Evolutionary conservation across 2,888 invertebrate genomes (phyloP), one percentile per base, ranked within the genome.

Genomic region (Trissonchulus sp.): DNA sequence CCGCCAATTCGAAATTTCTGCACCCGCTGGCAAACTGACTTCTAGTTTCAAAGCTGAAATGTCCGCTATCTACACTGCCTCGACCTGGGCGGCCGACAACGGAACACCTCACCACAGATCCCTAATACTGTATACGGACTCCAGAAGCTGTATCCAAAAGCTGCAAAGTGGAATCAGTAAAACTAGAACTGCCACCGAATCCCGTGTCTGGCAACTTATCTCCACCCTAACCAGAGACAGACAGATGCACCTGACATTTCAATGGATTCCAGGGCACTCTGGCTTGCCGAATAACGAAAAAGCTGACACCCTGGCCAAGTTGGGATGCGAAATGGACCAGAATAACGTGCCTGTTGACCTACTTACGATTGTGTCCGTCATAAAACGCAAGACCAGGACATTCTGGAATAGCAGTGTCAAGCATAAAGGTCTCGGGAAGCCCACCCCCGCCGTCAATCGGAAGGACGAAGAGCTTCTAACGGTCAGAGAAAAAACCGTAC

Each of bases 71-170:
- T n/a, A n/a, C n/a, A n/a, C n/a, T n/a, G n/a, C n/a, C n/a, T n/a
- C n/a, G n/a, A n/a, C n/a, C n/a, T n/a, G n/a, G n/a, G n/a, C n/a
- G n/a, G n/a, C n/a, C n/a, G n/a, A n/a, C n/a, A n/a, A n/a, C n/a
- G n/a, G n/a, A n/a, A n/a, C n/a, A n/a, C n/a, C n/a, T n/a, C n/a
- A n/a, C n/a, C n/a, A n/a, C n/a, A n/a, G n/a, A n/a, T n/a, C n/a
- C n/a, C n/a, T n/a, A n/a, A n/a, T n/a, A n/a, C n/a, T 65, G 15
- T 65, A 31, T n/a, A 65, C 65, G 15, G 65, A 65, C 65, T 65
- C 65, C 3, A 65, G 34, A 30, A 65, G 65, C 34, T 30, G 31
- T 65, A 8, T 65, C 8, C 28, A 30, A 8, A 30, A 65, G 15
- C 8, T 65, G 15, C 8, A 30, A 30, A 65, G 34, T 65, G 65